phyloP scores from a whole-genome alignment of 2,888 invertebrate species.

The Zaprionus bogoriensis region DNA sequence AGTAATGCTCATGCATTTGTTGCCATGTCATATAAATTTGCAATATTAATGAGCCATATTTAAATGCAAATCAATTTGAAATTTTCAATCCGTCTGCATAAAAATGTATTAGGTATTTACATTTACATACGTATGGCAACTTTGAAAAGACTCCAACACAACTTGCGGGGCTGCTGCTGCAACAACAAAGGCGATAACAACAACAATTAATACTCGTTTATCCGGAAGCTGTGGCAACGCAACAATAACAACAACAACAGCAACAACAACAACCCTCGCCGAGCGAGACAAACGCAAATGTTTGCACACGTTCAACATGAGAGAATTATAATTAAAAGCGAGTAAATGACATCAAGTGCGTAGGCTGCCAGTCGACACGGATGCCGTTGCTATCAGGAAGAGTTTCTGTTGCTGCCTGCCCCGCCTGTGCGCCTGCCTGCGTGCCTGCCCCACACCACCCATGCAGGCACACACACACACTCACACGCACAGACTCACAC shows the following conservation, averaged over 20 bases:
- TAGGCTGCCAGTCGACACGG: background rate
- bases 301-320: constrained; percentile 10
- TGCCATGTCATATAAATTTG: constrained; percentile 12
- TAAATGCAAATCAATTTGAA: background rate
- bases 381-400: constrained; percentile 34
- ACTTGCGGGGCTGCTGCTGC: background rate
- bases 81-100: background rate
- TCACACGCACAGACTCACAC: background rate
- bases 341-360: constrained; percentile 6
- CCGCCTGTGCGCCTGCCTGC: background rate
- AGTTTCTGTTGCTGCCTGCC: constrained; percentile 5
- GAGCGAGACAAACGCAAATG: background rate
- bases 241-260: no score
- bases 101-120: background rate
- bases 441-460: constrained; percentile 1
- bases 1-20: background rate
- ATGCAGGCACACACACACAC: background rate
- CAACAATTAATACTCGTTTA: constrained; percentile 25
- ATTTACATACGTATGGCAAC: constrained; percentile 9
- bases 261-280: background rate
- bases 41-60: constrained; percentile 9
- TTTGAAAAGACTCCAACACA: constrained; percentile 7
- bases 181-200: constrained; percentile 1
- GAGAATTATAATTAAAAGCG: constrained; percentile 19
- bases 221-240: constrained; percentile 24